Conservation (phyloP, 2,113 vertebrate species). For the Romanogobio albipinnatus region DNA sequence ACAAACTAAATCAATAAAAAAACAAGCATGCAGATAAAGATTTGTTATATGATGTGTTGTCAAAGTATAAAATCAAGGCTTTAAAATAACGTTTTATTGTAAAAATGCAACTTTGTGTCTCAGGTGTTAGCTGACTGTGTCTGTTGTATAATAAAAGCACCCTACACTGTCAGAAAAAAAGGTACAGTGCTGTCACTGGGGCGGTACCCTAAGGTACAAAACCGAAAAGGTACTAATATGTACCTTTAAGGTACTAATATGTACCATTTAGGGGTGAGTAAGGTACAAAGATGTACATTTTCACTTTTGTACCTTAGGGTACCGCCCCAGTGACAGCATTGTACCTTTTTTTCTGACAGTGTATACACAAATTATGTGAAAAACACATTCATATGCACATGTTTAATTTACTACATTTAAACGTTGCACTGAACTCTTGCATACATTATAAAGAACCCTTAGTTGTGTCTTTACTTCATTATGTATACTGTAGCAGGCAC, state of each 20-base stretch:
- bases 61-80: not conserved
- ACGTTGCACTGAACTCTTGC: not conserved
- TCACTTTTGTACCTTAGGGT: too few relatives aligned
- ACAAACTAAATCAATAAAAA: not conserved
- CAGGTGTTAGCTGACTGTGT: not conserved
- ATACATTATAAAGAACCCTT: not conserved
- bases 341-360: too few relatives aligned
- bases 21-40: not conserved
- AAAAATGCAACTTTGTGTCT: not conserved
- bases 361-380: not conserved
- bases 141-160: not conserved
- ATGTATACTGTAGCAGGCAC: not conserved
- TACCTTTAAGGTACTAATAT: too few relatives aligned
- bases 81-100: not conserved
- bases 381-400: not conserved
- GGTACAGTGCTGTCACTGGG: too few relatives aligned
- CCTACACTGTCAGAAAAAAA: too few relatives aligned
- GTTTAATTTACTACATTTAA: not conserved
- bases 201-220: too few relatives aligned
- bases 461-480: not conserved
- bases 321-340: too few relatives aligned
- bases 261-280: too few relatives aligned
- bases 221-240: too few relatives aligned
- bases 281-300: too few relatives aligned
- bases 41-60: not conserved